Conservation (phyloP, 2,113 vertebrate genomes). For the Embiotoca jacksoni region DNA sequence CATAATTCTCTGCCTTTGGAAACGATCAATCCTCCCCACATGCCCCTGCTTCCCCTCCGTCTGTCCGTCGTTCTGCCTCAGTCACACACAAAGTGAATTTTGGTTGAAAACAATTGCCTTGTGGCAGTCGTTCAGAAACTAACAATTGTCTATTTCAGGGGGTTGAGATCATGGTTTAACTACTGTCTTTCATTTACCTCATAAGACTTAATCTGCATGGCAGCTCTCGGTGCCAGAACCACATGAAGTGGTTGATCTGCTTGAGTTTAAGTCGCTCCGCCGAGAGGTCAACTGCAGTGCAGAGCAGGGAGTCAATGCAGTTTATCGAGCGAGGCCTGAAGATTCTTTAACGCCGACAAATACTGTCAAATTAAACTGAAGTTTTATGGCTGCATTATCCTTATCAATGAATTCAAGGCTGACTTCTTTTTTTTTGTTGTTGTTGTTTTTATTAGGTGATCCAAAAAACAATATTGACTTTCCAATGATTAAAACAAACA, state of each 20-base stretch:
- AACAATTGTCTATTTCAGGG: constrained; percentile 74
- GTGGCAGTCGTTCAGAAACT: constrained; percentile 68
- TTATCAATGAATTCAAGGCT: background rate
- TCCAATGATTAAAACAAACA: background rate
- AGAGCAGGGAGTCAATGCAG: constrained; percentile 22
- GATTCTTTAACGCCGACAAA: constrained; percentile 13
- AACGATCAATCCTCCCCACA: constrained; percentile 47
- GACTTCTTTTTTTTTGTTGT: background rate
- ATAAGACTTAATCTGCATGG: constrained; percentile 69
- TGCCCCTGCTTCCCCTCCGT: constrained; percentile 18
- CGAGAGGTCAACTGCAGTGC: constrained; percentile 55
- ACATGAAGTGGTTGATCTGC: constrained; percentile 50
- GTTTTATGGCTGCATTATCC: too few relatives aligned
- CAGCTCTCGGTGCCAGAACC: constrained; percentile 57
- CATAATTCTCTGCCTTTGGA: constrained; percentile 24
- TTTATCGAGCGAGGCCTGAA: constrained; percentile 19
- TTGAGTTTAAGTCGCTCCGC: constrained; percentile 28
- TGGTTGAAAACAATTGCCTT: constrained; percentile 65
- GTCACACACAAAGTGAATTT: constrained; percentile 36
- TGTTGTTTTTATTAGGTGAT: background rate
- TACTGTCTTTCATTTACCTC: constrained; percentile 78
- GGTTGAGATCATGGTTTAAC: constrained; percentile 75
- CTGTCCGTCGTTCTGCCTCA: constrained; percentile 8
- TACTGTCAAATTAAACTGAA: background rate
- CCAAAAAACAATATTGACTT: too few relatives aligned